Evolutionary conservation across 2,113 vertebrate species (phyloP).

Genomic region (Callionymus lyra): DNA sequence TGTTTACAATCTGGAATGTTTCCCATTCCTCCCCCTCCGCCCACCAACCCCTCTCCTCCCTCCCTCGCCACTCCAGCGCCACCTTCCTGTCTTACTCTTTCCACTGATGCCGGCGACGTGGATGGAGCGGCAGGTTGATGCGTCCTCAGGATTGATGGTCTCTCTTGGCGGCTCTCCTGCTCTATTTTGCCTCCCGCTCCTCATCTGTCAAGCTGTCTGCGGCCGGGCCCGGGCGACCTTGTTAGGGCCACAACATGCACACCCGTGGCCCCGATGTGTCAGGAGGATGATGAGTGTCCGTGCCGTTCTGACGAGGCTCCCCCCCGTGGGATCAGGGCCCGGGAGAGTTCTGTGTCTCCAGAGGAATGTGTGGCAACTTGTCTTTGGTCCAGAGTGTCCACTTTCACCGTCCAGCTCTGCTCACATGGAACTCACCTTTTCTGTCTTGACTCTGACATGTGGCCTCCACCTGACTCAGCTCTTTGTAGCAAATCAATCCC

Average conservation of each 20-base stretch:
- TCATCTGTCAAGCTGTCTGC: conserved; percentile 62
- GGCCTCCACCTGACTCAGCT: no score
- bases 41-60: not conserved
- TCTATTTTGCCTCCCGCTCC: conserved; percentile 29
- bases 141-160: conserved; percentile 5
- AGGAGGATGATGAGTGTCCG: conserved; percentile 48
- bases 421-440: no score
- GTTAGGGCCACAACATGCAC: conserved; percentile 35
- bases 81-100: not conserved
- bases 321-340: conserved; percentile 13
- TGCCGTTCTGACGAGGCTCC: conserved; percentile 20
- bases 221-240: conserved; percentile 33
- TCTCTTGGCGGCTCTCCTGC: conserved; percentile 10
- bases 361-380: conserved; percentile 39
- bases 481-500: no score
- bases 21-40: conserved; percentile 12
- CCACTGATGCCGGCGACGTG: conserved; percentile 2
- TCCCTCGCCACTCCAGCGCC: not conserved
- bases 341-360: conserved; percentile 21
- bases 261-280: conserved; percentile 48
- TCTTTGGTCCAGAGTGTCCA: conserved; percentile 26
- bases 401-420: conserved; percentile 23
- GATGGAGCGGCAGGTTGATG: conserved; percentile 13
- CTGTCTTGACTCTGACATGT: no score
- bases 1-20: conserved; percentile 61